phyloP scores from a whole-genome alignment of 2,797 vertebrate genomes.

The Adrianichthys oophorus region DNA sequence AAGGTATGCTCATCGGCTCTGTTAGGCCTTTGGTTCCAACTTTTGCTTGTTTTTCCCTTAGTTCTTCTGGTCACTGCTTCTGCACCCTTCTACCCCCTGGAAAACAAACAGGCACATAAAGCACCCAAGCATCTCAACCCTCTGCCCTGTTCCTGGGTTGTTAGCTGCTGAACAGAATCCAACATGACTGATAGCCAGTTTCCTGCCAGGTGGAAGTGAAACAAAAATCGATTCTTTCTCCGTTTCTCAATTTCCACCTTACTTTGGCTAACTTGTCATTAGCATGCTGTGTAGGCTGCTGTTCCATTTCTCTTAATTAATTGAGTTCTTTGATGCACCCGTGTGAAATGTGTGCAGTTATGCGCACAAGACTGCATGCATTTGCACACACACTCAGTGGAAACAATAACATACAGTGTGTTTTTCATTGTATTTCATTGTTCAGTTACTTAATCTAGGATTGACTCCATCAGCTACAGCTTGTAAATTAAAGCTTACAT shows the following conservation, averaged over 20 bases:
- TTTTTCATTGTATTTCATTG: constrained; percentile 18
- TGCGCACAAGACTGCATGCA: background rate
- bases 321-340: constrained; percentile 50
- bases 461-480: constrained; percentile 39
- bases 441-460: constrained; percentile 51
- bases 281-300: constrained; percentile 48
- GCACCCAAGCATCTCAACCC: constrained; percentile 25
- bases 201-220: constrained; percentile 61
- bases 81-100: constrained; percentile 24
- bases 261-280: constrained; percentile 59
- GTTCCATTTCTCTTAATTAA: constrained; percentile 50
- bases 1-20: constrained; percentile 81
- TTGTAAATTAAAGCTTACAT: constrained; percentile 26
- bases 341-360: constrained; percentile 35
- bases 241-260: constrained; percentile 68
- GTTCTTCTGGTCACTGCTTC: constrained; percentile 53
- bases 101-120: constrained; percentile 31
- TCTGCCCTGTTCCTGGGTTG: constrained; percentile 22
- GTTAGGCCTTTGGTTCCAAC: constrained; percentile 45
- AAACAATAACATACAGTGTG: constrained; percentile 53
- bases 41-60: constrained; percentile 20
- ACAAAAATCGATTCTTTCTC: constrained; percentile 66
- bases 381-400: constrained; percentile 1
- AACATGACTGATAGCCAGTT: constrained; percentile 49
- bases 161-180: constrained; percentile 46